A percentile compares a stretch with the other conserved stretches of the same genome.
These are phyloP conservation scores for Octonoba sinensis DNA, from an alignment of 2,888 invertebrate genomes.

Conservation along the genomic window DNA sequence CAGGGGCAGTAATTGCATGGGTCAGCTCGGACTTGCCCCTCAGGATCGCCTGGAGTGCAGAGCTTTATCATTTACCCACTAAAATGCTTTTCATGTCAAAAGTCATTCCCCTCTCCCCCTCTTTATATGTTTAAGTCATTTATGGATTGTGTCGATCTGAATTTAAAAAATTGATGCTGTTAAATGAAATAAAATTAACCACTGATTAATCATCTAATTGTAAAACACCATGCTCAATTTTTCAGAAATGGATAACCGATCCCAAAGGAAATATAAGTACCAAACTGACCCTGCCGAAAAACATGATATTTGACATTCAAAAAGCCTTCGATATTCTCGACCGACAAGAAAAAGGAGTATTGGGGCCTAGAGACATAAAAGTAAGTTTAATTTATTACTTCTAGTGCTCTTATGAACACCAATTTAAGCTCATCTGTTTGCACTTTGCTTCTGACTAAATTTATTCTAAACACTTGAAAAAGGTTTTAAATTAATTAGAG, in stretches of 20 bases:
- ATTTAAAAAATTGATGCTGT: not conserved
- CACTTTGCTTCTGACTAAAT: too few relatives aligned
- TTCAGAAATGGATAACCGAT: slow-evolving; percentile 19
- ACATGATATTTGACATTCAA: slow-evolving; percentile 35
- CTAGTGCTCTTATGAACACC: not conserved
- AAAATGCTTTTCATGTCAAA: too few relatives aligned
- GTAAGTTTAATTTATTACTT: slow-evolving; percentile 1
- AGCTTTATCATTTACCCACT: too few relatives aligned
- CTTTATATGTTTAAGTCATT: too few relatives aligned
- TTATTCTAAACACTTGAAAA: too few relatives aligned
- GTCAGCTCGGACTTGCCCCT: too few relatives aligned
- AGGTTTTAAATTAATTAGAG: not conserved
- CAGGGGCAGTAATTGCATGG: too few relatives aligned
- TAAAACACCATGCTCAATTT: not conserved
- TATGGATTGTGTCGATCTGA: not conserved
- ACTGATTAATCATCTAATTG: not conserved
- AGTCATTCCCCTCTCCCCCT: too few relatives aligned
- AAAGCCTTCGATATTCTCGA: slow-evolving; percentile 43
- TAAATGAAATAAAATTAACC: too few relatives aligned
- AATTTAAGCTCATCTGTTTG: not conserved
- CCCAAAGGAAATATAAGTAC: slow-evolving; percentile 31
- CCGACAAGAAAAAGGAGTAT: slow-evolving; percentile 13
- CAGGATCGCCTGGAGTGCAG: too few relatives aligned
- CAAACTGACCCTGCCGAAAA: slow-evolving; percentile 3
- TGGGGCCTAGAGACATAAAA: slow-evolving; percentile 32